These are phyloP conservation scores for Candidula unifasciata DNA, from an alignment of 2,888 invertebrate genomes.

Conservation along the genomic window DNA sequence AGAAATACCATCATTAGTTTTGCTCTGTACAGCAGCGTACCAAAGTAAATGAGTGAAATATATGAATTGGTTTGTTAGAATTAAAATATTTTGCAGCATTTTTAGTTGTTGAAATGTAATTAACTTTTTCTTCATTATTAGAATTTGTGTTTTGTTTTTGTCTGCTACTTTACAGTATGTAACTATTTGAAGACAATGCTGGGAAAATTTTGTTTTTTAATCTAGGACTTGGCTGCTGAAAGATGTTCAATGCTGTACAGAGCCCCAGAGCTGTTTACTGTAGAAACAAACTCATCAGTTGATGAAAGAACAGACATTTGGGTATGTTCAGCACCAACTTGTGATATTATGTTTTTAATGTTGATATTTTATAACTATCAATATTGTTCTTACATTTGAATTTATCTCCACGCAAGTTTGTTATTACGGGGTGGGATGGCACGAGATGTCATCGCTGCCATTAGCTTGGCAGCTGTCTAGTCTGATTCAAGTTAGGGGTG, in stretches of 20 bases:
- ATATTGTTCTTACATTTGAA: too few species aligned
- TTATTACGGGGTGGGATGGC: too few species aligned
- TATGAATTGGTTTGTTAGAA: too few species aligned
- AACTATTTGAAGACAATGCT: background rate
- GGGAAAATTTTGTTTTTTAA: background rate
- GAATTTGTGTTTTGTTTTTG: background rate
- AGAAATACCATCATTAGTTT: too few species aligned
- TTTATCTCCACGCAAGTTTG: too few species aligned
- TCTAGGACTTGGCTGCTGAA: slow-evolving; percentile 88
- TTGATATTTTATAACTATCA: too few species aligned
- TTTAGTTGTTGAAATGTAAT: background rate
- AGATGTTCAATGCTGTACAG: slow-evolving; percentile 91
- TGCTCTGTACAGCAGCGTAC: too few species aligned
- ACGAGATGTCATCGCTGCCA: too few species aligned
- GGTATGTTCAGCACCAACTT: slow-evolving; percentile 79
- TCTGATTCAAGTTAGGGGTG: too few species aligned
- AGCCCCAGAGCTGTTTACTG: slow-evolving; percentile 91
- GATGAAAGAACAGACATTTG: slow-evolving; percentile 92
- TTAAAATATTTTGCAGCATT: too few species aligned
- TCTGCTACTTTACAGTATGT: background rate
- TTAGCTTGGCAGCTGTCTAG: too few species aligned
- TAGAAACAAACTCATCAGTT: slow-evolving; percentile 87
- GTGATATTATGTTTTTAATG: background rate
- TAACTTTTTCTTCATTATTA: background rate
- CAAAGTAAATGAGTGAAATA: too few species aligned